Percentiles rank a stretch among this genome's conserved stretches.
Conservation (phyloP, 1,140 invertebrate genomes). For the Hestina assimilis region DNA sequence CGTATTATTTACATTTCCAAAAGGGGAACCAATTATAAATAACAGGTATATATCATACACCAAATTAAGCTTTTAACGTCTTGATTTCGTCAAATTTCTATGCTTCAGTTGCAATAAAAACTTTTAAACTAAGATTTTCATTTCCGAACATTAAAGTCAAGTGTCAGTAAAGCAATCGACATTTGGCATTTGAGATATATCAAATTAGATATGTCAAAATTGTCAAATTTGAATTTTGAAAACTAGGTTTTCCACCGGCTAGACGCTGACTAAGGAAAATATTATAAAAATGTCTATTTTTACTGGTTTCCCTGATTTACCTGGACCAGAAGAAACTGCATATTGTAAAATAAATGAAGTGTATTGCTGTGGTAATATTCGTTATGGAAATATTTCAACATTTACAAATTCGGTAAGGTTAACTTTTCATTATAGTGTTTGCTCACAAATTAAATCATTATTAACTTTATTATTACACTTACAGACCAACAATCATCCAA, state of each 20-base stretch:
- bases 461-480: constrained; percentile 28
- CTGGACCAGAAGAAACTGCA: constrained; percentile 55
- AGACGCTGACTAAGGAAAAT: not conserved
- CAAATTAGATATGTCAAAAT: too few relatives aligned
- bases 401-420: constrained; percentile 75
- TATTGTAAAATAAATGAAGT: constrained; percentile 72
- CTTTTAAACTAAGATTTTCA: too few relatives aligned
- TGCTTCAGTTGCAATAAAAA: too few relatives aligned
- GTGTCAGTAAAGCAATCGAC: not conserved
- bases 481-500: constrained; percentile 62
- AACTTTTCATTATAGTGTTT: constrained; percentile 23
- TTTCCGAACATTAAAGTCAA: not conserved
- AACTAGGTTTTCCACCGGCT: constrained; percentile 11
- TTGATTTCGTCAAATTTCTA: too few relatives aligned
- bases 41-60: too few relatives aligned
- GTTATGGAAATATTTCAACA: constrained; percentile 66
- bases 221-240: not conserved
- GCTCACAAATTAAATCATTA: not conserved
- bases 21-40: too few relatives aligned
- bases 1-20: too few relatives aligned
- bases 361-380: constrained; percentile 61
- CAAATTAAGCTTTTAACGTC: too few relatives aligned
- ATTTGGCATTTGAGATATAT: not conserved
- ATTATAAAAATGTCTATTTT: constrained; percentile 60
- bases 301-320: constrained; percentile 64